Conservation (phyloP, 2,797 vertebrate species). For the Coregonus suidteri region DNA sequence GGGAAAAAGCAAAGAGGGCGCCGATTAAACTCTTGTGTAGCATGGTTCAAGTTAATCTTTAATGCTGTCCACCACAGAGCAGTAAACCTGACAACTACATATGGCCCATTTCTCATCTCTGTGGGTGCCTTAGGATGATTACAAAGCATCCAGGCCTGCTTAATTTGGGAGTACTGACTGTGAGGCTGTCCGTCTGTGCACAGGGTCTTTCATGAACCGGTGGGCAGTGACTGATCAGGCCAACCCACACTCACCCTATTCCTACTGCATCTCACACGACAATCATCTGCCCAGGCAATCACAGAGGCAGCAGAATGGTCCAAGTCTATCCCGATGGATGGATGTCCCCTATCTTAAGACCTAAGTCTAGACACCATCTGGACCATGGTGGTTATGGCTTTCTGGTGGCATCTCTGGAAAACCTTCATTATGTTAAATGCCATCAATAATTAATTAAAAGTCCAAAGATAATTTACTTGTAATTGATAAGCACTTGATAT, state of each 20-base stretch:
- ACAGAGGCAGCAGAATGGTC: constrained; percentile 28
- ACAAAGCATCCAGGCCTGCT: constrained; percentile 58
- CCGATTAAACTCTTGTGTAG: constrained; percentile 35
- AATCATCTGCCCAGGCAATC: constrained; percentile 52
- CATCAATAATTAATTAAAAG: constrained; percentile 15
- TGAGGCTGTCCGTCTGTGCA: constrained; percentile 40
- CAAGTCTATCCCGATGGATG: constrained; percentile 34
- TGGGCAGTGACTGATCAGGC: constrained; percentile 40
- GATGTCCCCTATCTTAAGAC: constrained; percentile 49
- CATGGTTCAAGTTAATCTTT: constrained; percentile 49
- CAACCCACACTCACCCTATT: constrained; percentile 24
- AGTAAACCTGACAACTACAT: constrained; percentile 56
- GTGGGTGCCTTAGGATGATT: constrained; percentile 53
- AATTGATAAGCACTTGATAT: neutral
- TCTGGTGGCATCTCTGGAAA: constrained; percentile 37
- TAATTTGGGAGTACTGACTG: constrained; percentile 52
- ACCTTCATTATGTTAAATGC: constrained; percentile 30
- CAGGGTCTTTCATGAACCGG: constrained; percentile 46
- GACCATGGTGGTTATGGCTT: constrained; percentile 46
- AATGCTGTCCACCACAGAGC: constrained; percentile 46
- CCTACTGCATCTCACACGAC: constrained; percentile 41
- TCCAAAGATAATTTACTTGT: neutral
- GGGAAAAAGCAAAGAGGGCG: constrained; percentile 41
- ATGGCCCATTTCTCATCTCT: constrained; percentile 57
- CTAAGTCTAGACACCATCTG: constrained; percentile 69